Conservation (phyloP, 2,888 invertebrate genomes). For the Galerucella nymphaeae region DNA sequence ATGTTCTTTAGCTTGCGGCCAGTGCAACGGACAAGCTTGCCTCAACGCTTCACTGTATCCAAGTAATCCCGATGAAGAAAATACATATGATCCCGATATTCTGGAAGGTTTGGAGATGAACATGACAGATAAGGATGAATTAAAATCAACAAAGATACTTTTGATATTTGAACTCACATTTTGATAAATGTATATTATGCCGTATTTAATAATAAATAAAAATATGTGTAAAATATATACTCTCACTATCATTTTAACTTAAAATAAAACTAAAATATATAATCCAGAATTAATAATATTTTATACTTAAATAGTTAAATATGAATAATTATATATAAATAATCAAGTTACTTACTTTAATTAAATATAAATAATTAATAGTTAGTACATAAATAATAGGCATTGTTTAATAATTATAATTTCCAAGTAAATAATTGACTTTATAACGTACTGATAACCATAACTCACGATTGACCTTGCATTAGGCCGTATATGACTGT, state of each 20-base stretch:
- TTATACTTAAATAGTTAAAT: neutral
- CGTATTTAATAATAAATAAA: neutral
- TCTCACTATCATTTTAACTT: neutral
- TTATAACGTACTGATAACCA: too few relatives aligned
- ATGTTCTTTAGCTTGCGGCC: conserved; percentile 15
- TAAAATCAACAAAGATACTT: neutral
- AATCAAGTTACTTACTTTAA: neutral
- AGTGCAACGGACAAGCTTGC: conserved; percentile 19
- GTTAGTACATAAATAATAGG: neutral
- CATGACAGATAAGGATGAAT: conserved; percentile 31
- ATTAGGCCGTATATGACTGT: too few relatives aligned
- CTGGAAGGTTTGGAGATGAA: conserved; percentile 39
- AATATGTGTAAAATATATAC: neutral
- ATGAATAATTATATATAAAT: neutral
- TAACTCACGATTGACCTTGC: too few relatives aligned
- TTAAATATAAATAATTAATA: neutral
- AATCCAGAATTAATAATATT: conserved; percentile 5
- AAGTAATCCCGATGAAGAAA: conserved; percentile 24
- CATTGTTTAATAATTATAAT: neutral
- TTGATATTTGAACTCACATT: neutral
- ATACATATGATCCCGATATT: conserved; percentile 40
- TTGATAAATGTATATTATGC: neutral
- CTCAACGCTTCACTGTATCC: neutral
- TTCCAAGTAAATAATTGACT: too few relatives aligned
- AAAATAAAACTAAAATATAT: conserved; percentile 3